These are phyloP conservation scores for Danio rerio DNA, from an alignment of 2,113 vertebrate genomes.

Conservation along the genomic window DNA sequence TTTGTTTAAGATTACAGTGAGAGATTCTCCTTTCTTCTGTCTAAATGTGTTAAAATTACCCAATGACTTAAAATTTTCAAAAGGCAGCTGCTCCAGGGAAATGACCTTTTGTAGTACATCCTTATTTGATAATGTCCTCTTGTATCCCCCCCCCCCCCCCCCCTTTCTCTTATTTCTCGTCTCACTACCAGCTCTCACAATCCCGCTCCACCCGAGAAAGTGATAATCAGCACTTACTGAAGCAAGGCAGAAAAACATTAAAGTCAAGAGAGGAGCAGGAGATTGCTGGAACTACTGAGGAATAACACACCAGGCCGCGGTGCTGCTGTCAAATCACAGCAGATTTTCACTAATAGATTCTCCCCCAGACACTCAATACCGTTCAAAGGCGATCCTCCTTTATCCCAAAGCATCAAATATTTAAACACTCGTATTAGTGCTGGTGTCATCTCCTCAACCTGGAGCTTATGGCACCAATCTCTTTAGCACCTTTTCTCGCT, in stretches of 20 bases:
- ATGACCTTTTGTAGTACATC: constrained; percentile 6
- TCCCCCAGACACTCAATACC: constrained; percentile 99
- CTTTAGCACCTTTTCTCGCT: constrained; percentile 64
- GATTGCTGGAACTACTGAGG: constrained; percentile 90
- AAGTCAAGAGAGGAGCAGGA: constrained; percentile 86
- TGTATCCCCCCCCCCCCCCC: constrained; percentile 7
- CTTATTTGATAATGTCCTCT: constrained; percentile 12
- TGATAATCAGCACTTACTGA: constrained; percentile 96
- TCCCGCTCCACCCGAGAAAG: constrained; percentile 74
- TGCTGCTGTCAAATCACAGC: constrained; percentile 92
- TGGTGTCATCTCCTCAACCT: constrained; percentile 92
- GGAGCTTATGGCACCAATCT: constrained; percentile 86
- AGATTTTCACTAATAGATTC: constrained; percentile 99
- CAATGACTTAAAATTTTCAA: not conserved
- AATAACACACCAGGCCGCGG: constrained; percentile 92
- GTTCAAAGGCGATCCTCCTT: constrained; percentile 98
- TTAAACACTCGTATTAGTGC: constrained; percentile 99
- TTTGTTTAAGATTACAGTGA: not conserved
- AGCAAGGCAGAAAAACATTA: constrained; percentile 97
- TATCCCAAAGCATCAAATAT: constrained; percentile 99
- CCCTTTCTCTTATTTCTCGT: constrained; percentile 1
- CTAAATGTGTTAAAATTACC: not conserved
- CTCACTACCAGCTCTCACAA: not conserved
- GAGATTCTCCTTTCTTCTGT: not conserved
- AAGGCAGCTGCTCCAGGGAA: not conserved